Conservation (phyloP, 1,140 invertebrate genomes). For the Lepidurus arcticus region DNA sequence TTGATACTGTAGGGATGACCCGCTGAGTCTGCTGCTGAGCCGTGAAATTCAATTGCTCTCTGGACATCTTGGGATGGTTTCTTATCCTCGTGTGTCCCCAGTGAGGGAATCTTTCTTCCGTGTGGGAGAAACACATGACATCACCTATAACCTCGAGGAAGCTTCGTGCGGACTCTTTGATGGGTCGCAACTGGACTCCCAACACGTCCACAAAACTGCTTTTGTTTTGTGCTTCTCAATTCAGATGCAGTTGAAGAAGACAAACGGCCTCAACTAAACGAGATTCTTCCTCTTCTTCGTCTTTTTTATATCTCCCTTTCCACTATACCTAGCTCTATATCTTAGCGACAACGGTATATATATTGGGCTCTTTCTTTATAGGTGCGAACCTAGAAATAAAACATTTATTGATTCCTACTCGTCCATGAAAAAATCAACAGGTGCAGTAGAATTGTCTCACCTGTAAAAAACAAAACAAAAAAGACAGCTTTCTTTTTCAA, state of each 20-base stretch:
- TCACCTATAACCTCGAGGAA: neutral
- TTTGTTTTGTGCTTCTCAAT: neutral
- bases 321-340: neutral
- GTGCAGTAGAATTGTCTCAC: neutral
- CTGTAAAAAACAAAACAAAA: neutral
- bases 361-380: no score
- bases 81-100: neutral
- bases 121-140: slow-evolving; percentile 1
- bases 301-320: neutral
- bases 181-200: slow-evolving; percentile 6
- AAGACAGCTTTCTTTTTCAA: neutral
- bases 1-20: neutral
- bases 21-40: neutral
- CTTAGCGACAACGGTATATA: no score
- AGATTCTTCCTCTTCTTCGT: neutral
- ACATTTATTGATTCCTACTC: neutral
- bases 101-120: neutral
- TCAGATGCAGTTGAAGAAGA: neutral
- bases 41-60: slow-evolving; percentile 9
- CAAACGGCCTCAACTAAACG: neutral
- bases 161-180: neutral
- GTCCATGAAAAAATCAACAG: slow-evolving; percentile 7
- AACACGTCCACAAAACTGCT: neutral
- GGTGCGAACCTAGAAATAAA: neutral
- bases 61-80: neutral